These are phyloP conservation scores for Pomatorhinus ruficollis DNA, from an alignment of 2,113 vertebrate genomes.

Conservation along the genomic window DNA sequence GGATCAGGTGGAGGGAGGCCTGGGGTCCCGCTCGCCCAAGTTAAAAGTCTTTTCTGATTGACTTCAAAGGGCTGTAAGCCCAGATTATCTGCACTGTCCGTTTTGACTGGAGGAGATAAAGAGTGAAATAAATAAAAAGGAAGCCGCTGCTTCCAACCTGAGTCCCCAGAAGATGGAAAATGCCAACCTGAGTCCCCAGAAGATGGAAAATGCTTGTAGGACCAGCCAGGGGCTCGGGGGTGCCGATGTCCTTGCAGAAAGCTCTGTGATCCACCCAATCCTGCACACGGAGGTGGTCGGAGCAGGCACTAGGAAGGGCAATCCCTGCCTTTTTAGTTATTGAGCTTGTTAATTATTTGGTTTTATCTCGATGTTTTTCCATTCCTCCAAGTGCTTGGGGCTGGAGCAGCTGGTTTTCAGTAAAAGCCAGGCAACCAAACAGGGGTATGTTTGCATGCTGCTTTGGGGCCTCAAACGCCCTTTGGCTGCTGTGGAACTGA, in stretches of 20 bases:
- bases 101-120: background rate
- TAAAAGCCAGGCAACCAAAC: background rate
- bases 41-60: background rate
- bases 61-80: background rate
- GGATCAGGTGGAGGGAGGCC: background rate
- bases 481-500: background rate
- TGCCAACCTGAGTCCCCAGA: no score
- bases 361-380: background rate
- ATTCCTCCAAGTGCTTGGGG: background rate
- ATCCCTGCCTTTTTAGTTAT: background rate
- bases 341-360: background rate
- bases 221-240: background rate
- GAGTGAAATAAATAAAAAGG: background rate
- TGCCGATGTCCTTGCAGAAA: background rate
- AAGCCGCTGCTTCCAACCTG: background rate
- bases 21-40: background rate
- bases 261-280: background rate
- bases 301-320: background rate
- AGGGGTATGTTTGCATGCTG: background rate
- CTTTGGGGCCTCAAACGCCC: background rate
- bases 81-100: background rate
- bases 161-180: background rate
- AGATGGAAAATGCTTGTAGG: background rate
- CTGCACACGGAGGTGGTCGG: fast-evolving
- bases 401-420: background rate